Conservation (phyloP, 2,113 vertebrate genomes). For the Passer domesticus region DNA sequence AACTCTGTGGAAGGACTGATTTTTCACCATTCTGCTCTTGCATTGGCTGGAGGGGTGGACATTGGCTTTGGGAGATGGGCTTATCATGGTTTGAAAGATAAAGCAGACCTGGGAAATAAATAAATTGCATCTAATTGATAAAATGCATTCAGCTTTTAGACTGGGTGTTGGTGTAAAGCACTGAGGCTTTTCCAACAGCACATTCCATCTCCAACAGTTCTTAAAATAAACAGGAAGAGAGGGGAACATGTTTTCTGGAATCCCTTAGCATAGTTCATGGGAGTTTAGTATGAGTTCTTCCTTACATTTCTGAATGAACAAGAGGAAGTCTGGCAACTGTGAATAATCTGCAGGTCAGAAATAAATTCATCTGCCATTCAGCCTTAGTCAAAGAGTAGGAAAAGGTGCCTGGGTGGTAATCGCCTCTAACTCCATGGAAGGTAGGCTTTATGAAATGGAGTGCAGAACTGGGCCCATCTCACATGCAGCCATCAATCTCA, state of each 20-base stretch:
- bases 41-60: background rate
- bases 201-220: background rate
- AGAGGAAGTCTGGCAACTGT: background rate
- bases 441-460: background rate
- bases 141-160: background rate
- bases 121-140: background rate
- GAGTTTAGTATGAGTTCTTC: background rate
- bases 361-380: background rate
- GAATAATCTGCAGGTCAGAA: slow-evolving; percentile 40
- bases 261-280: background rate
- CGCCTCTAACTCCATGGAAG: background rate
- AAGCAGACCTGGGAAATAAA: background rate
- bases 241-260: background rate
- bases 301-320: background rate
- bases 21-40: background rate
- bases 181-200: background rate
- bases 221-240: background rate
- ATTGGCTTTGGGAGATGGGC: background rate
- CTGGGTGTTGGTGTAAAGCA: background rate
- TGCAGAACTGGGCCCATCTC: background rate
- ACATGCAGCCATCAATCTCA: background rate
- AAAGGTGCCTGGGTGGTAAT: background rate
- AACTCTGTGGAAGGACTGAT: background rate
- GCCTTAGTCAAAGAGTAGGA: slow-evolving; percentile 2
- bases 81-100: background rate